These are phyloP conservation scores for Doryteuthis pealeii DNA, from an alignment of 1,140 invertebrate genomes.

Conservation along the genomic window DNA sequence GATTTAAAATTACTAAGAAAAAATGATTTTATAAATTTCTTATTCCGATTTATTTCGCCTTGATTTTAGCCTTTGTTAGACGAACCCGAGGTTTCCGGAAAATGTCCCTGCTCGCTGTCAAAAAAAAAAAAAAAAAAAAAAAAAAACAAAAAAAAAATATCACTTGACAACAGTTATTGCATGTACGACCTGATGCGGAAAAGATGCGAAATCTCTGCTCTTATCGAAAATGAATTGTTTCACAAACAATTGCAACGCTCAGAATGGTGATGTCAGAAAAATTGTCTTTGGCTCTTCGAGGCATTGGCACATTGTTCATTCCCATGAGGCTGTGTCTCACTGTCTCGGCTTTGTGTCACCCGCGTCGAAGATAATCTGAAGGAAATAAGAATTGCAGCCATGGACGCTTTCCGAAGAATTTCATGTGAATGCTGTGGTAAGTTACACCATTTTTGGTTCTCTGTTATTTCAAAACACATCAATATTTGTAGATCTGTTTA, in stretches of 20 bases:
- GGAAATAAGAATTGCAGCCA: constrained; percentile 75
- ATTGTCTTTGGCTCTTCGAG: constrained; percentile 76
- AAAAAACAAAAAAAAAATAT: too few species aligned
- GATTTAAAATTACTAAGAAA: too few species aligned
- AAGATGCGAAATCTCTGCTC: constrained; percentile 61
- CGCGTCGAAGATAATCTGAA: constrained; percentile 69
- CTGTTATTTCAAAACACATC: too few species aligned
- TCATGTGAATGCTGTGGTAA: constrained; percentile 69
- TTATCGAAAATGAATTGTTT: constrained; percentile 46
- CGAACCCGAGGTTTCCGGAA: constrained; percentile 64
- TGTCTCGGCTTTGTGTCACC: constrained; percentile 69
- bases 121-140: too few species aligned
- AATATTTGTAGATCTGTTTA: too few species aligned
- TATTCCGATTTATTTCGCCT: neutral
- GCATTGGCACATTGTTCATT: constrained; percentile 80
- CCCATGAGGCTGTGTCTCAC: constrained; percentile 67
- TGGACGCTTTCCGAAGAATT: constrained; percentile 75
- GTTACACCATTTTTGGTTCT: constrained; percentile 28
- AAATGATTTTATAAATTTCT: too few species aligned
- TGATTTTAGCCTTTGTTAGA: constrained; percentile 65
- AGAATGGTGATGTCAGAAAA: neutral
- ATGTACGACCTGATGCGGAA: constrained; percentile 51
- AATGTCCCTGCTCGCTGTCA: constrained; percentile 60
- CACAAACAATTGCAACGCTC: neutral
- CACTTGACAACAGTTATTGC: constrained; percentile 62